Base-by-base conservation (phyloP, 2,888 invertebrate genomes). In the Amphipyra tragopoginis region DNA sequence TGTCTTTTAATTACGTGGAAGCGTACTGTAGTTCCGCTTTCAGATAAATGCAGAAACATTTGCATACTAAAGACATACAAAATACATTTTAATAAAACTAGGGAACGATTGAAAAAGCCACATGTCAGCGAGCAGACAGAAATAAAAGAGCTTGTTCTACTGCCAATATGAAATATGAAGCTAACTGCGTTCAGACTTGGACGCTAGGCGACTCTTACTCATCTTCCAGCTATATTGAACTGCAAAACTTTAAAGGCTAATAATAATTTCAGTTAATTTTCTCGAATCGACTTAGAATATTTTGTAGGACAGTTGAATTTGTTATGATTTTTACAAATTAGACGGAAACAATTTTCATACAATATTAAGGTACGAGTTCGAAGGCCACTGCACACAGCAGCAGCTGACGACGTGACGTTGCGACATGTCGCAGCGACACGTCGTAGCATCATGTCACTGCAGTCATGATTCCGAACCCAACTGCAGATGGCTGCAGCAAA, bases 91-190 rank as follows among this genome's bases (percentile, higher is more conserved):
- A 77, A 74, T 77, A 82, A 79, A 79, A 78, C 72, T 66, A 77
- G 67, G 75, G 72, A 72, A 79, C 75, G 59, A 77, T 80, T 72
- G 79, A 76, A 81, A 85, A 77, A 80, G 77, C 84, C 81, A 86
- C 85, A 85, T 87, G 86, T 89, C 87, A 86, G 81, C 80, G 76
- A 75, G 80, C 84, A 90, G 90, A 91, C 90, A 90, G 75, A 91
- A 90, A 92, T 90, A 91, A 89, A 91, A 85, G 85, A 83, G 65
- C 63, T 72, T 70, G 68, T 78, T 78, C 72, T 65, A 75, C 80
- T 76, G 75, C 84, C 81, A 81, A 81, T 84, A 85, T 91, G 88
- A 91, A 87, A 90, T 91, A 92, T 89, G 89, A 84, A 86, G 83
- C 86, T 79, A 88, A 86, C 86, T 87, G 83, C 79, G 82, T 81